Base-by-base conservation (phyloP, 2,113 vertebrate species). In the Crotalus horridus region DNA sequence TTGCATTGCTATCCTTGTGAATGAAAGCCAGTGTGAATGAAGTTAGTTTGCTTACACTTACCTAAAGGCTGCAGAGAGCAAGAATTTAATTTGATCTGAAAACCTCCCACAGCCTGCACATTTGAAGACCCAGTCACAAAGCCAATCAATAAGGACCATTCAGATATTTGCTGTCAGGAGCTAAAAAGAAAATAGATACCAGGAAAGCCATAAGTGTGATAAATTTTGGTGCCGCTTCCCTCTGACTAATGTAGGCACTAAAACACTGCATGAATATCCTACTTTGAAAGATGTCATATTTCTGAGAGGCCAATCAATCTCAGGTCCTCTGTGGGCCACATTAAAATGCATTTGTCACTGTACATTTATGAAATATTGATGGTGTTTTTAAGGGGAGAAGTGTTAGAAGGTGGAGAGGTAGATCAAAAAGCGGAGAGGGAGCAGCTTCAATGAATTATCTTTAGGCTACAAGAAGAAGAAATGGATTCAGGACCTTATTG, bases 151-250 rank as follows among this genome's bases (percentile, higher is more conserved):
- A 97, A 96, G 93, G 96, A 97, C 96, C 97, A 97, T 98, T 97
- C 98, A 98, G 98, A 98, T 98, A 98, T 96, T 95, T 94, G 98
- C 98, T 99, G 98, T 99, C 98, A 98, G 97, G 97, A 97, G 97
- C 97, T 97, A 96, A 97, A 87, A 97, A 98, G 98, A 99, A 99
- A 99, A 99, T 98, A 98, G 98, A 99, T 98, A 99, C 98, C 96
- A 92, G 98, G 98, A 98, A 99, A 99, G 98, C 98, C 98, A 98
- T 99, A 99, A 99, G 98, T 98, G 99, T 99, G 99, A 99, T 99
- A 99, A 99, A 99, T 99, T 98, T 95, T 96, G 98, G 97, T 94
- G 26, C 97, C 94, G 96, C 96, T 98, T 97, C 98, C 97, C 97
- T 97, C 97, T 98, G 98, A 98, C 98, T 98, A 98, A 99, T 99